phyloP scores from a whole-genome alignment of 1,140 invertebrate species.

The Neodiprion lecontei region DNA sequence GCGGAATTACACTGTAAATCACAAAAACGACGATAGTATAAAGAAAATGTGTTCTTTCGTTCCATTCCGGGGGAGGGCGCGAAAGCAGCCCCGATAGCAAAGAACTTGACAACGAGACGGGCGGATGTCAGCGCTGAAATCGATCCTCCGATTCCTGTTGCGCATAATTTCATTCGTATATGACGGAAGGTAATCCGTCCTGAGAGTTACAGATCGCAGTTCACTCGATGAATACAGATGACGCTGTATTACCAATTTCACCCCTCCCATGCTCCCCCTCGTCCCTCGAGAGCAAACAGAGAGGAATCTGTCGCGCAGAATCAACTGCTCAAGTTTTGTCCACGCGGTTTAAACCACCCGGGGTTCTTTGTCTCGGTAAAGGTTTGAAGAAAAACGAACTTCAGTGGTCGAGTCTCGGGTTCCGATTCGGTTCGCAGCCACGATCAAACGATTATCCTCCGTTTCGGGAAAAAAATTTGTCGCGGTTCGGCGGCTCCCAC shows the following conservation, averaged over 20 bases:
- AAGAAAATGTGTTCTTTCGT: not conserved
- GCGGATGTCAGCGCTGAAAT: not conserved
- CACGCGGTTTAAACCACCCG: not conserved
- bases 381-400: not conserved
- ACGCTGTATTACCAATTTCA: constrained; percentile 10
- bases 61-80: not conserved
- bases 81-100: constrained; percentile 3
- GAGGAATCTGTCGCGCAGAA: not conserved
- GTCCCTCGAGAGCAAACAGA: constrained; percentile 11
- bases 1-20: too few species aligned
- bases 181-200: constrained; percentile 10
- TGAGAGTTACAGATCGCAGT: constrained; percentile 11
- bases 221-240: constrained; percentile 14
- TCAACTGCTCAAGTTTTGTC: not conserved
- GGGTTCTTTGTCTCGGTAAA: not conserved
- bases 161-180: constrained; percentile 9
- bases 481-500: too few species aligned
- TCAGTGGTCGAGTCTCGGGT: not conserved
- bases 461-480: too few species aligned
- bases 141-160: not conserved
- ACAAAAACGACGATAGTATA: too few species aligned
- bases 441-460: too few species aligned
- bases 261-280: not conserved
- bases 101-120: too few species aligned
- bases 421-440: too few species aligned